Evolutionary conservation across 2,888 invertebrate species (phyloP), one percentile per base, ranked within the genome.

Genomic region (Cephonodes hylas): DNA sequence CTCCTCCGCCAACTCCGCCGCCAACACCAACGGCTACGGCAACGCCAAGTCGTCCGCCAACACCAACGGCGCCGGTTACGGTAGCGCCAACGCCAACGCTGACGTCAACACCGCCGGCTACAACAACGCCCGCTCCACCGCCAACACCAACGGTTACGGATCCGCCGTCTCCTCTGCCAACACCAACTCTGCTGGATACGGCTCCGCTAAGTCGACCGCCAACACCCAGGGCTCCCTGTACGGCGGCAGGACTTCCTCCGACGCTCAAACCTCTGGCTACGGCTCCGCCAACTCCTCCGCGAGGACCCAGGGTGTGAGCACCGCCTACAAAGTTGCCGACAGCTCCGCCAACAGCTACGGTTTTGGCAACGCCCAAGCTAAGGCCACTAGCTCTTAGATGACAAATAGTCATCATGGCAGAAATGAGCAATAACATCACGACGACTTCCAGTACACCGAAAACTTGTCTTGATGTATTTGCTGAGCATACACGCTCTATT

Each of bases 381-480:
- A 86, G 62, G 88, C 91, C 3, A 74, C 77, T 42, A 80, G 78
- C 69, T 71, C 68, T 31, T 91, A 72, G 83, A 46, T 38, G 13
- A 61, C 22, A 2, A 46, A 58, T 64, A 42, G 25, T 46, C 57
- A 18, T n/a, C 53, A 62, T 71, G 42, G 45, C 46, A 20, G 58
- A n/a, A 38, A 63, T 58, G 62, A 77, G 88, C 91, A 89, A 86
- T 74, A 75, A 90, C 84, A 83, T 78, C 80, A 89, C 87, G 91
- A 91, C 86, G 91, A 91, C 90, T 78, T 75, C 73, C 69, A 70
- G 63, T 61, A 60, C 53, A 64, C 67, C 66, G 73, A 76, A 78
- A 78, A 86, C 89, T 91, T 91, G 89, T 91, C 91, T 88, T 88
- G 83, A 63, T 89, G 89, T 90, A 79, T 78, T 90, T 89, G 90